A percentile compares a stretch with the other conserved stretches of the same genome.
phyloP scores from a whole-genome alignment of 2,888 invertebrate genomes.

The Nomada ferruginata region DNA sequence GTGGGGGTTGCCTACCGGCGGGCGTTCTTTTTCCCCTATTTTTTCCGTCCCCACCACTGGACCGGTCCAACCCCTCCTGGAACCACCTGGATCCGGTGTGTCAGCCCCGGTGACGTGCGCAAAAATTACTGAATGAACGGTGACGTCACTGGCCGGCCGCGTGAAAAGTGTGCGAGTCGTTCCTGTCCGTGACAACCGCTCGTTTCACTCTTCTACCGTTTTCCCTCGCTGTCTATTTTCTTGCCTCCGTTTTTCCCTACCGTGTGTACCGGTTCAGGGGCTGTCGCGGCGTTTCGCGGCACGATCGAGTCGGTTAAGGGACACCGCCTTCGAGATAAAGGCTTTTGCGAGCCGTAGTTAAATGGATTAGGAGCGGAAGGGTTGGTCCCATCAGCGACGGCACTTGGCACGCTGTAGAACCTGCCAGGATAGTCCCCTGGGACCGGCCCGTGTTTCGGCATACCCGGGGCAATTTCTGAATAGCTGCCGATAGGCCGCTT shows the following conservation, averaged over 20 bases:
- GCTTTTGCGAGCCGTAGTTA: conserved; percentile 70
- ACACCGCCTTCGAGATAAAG: conserved; percentile 65
- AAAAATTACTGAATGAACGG: conserved; percentile 84
- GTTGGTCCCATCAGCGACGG: conserved; percentile 53
- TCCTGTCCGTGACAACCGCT: conserved; percentile 67
- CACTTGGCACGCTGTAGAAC: conserved; percentile 46
- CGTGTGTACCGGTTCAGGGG: conserved; percentile 10
- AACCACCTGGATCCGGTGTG: conserved; percentile 74
- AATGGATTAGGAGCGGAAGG: conserved; percentile 70
- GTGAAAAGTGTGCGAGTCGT: conserved; percentile 75
- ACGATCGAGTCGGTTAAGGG: conserved; percentile 35
- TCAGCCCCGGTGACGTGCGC: conserved; percentile 82
- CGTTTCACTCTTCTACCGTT: conserved; percentile 34
- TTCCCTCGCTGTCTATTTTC: conserved; percentile 1
- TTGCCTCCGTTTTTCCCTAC: not conserved
- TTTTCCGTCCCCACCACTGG: conserved; percentile 81
- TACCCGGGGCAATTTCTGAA: not conserved
- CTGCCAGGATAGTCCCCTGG: conserved; percentile 1
- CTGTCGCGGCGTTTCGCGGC: conserved; percentile 19
- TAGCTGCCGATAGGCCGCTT: not conserved
- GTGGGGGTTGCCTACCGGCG: conserved; percentile 73
- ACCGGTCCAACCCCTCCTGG: conserved; percentile 75
- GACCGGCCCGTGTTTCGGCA: conserved; percentile 15
- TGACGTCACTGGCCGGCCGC: conserved; percentile 80
- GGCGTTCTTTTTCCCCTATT: conserved; percentile 82